These are phyloP conservation scores for Macropodus opercularis DNA, from an alignment of 2,797 vertebrate genomes.

Conservation along the genomic window DNA sequence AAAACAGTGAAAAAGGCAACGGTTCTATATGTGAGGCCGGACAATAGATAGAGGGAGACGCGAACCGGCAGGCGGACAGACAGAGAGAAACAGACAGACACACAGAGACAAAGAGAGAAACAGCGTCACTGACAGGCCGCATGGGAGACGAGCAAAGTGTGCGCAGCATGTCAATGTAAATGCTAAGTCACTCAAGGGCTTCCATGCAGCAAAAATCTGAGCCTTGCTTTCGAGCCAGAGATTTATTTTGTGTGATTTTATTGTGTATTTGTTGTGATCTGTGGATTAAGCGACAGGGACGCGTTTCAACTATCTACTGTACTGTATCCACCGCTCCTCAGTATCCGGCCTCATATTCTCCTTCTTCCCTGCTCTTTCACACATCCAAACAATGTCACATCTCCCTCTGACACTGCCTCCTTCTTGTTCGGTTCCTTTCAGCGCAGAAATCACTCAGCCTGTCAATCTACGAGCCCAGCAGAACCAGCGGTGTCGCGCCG, in stretches of 20 bases:
- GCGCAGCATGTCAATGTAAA: constrained; percentile 69
- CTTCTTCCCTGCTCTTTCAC: not conserved
- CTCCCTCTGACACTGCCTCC: constrained; percentile 3
- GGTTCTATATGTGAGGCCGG: constrained; percentile 18
- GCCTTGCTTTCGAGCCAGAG: constrained; percentile 21
- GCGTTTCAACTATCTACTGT: constrained; percentile 31
- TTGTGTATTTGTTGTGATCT: too few relatives aligned
- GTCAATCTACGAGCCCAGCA: constrained; percentile 9
- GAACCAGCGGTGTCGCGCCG: constrained; percentile 10
- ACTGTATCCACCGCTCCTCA: constrained; percentile 5
- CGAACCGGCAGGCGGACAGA: too few relatives aligned
- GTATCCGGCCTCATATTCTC: not conserved
- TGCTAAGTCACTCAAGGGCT: constrained; percentile 59
- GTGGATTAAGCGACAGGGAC: too few relatives aligned
- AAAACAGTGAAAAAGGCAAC: constrained; percentile 40
- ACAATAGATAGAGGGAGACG: too few relatives aligned
- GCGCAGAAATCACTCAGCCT: constrained; percentile 13
- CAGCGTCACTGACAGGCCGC: constrained; percentile 41
- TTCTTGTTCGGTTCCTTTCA: constrained; percentile 11
- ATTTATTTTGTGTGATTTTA: too few relatives aligned
- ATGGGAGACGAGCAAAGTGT: constrained; percentile 52
- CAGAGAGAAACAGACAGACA: too few relatives aligned
- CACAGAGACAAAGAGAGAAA: constrained; percentile 9
- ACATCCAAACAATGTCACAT: constrained; percentile 29
- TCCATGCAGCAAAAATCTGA: constrained; percentile 41